A percentile compares a stretch with the other conserved stretches of the same genome.
These are phyloP conservation scores for Pandemis heparana DNA, from an alignment of 2,888 invertebrate genomes.

Conservation along the genomic window DNA sequence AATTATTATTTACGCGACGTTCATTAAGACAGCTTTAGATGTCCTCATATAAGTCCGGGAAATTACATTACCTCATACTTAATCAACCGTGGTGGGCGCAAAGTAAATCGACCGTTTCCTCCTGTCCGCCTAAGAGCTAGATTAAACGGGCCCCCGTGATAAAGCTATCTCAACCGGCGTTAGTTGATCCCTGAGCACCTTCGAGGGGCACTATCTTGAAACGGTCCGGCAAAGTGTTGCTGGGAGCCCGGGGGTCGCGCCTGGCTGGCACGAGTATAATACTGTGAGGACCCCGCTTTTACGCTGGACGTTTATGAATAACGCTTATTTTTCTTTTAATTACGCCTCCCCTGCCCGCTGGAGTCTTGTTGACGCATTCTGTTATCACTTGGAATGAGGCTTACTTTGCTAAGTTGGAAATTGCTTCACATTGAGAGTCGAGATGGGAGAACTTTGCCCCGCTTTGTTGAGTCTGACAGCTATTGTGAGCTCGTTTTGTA, in stretches of 20 bases:
- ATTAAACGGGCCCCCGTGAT: conserved; percentile 78
- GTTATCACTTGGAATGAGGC: conserved; percentile 51
- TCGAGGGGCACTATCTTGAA: conserved; percentile 41
- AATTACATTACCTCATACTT: conserved; percentile 73
- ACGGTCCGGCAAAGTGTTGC: conserved; percentile 45
- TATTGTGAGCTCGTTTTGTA: conserved; percentile 8
- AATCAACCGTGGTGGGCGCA: conserved; percentile 68
- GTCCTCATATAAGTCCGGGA: conserved; percentile 62
- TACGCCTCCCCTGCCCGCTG: conserved; percentile 63
- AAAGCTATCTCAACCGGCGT: conserved; percentile 66
- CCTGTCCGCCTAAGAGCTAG: conserved; percentile 78
- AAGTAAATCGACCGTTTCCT: conserved; percentile 62
- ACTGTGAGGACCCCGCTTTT: conserved; percentile 72
- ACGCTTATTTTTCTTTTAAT: conserved; percentile 85
- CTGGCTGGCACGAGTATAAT: conserved; percentile 68
- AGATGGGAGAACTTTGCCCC: not conserved
- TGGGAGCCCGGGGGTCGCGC: conserved; percentile 54
- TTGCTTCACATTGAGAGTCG: conserved; percentile 22
- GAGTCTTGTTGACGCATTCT: conserved; percentile 64
- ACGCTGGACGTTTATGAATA: conserved; percentile 81
- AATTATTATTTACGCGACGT: conserved; percentile 59
- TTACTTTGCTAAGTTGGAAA: conserved; percentile 20
- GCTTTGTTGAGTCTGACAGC: conserved; percentile 2
- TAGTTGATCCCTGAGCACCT: conserved; percentile 54
- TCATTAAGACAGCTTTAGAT: conserved; percentile 61